Conservation (phyloP, 2,113 vertebrate genomes). For the Eptesicus fuscus region DNA sequence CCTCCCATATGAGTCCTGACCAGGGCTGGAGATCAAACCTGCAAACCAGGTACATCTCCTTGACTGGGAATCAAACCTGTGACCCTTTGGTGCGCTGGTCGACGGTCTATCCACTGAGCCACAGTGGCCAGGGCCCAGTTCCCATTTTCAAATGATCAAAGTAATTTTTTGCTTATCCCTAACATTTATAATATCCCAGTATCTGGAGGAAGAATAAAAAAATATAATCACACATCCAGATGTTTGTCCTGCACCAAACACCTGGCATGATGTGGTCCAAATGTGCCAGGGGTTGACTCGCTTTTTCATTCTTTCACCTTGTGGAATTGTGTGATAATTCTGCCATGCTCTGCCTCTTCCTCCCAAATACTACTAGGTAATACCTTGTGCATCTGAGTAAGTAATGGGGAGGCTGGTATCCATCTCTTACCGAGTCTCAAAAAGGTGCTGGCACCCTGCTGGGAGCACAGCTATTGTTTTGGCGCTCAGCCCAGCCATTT, state of each 20-base stretch:
- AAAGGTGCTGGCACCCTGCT: not conserved
- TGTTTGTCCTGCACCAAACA: constrained; percentile 47
- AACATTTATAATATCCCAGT: constrained; percentile 3
- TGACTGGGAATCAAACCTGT: no score
- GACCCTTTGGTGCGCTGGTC: no score
- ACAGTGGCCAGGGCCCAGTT: no score
- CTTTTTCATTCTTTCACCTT: not conserved
- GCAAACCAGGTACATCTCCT: no score
- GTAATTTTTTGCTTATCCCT: constrained; percentile 38
- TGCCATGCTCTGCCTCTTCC: not conserved
- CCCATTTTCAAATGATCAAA: constrained; percentile 30
- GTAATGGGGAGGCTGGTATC: not conserved
- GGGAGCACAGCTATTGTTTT: not conserved
- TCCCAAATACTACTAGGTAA: not conserved
- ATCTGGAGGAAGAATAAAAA: constrained; percentile 61
- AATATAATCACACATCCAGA: constrained; percentile 44
- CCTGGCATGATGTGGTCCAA: constrained; percentile 30
- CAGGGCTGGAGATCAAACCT: no score
- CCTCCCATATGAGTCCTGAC: no score
- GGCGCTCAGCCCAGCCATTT: not conserved
- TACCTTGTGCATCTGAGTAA: not conserved
- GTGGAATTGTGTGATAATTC: not conserved
- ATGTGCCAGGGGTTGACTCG: not conserved
- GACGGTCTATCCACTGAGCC: no score
- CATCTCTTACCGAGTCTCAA: not conserved